A percentile compares a stretch with the other conserved stretches of the same genome.
Evolutionary conservation across 1,140 invertebrate genomes (phyloP).

Genomic region (Drosophila tropicalis): DNA sequence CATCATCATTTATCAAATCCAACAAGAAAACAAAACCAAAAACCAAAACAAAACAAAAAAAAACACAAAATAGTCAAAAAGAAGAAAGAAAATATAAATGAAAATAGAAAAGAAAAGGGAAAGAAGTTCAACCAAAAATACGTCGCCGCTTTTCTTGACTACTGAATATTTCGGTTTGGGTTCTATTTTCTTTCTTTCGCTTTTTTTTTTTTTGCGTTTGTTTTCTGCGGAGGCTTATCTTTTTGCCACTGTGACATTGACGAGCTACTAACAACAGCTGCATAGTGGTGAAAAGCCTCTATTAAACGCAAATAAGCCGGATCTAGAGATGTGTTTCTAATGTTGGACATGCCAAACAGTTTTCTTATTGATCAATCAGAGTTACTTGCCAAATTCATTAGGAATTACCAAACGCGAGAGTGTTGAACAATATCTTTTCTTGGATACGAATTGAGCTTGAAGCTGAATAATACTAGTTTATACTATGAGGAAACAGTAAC

Average conservation of each 20-base stretch:
- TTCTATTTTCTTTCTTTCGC: neutral
- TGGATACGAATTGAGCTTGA: no score
- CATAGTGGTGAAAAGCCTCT: conserved; percentile 13
- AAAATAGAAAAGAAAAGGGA: conserved; percentile 12
- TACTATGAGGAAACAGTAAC: no score
- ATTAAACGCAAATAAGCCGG: no score
- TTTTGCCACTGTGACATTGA: conserved; percentile 20
- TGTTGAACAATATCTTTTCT: no score
- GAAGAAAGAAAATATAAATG: conserved; percentile 10
- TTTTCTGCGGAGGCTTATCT: conserved; percentile 21
- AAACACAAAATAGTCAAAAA: conserved; percentile 27
- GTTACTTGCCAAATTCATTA: no score
- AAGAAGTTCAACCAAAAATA: conserved; percentile 27
- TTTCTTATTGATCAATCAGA: no score
- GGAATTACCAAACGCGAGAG: no score
- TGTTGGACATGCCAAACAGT: no score
- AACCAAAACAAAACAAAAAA: no score
- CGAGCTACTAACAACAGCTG: conserved; percentile 14
- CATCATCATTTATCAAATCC: conserved; percentile 76
- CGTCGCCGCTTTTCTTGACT: conserved; percentile 49
- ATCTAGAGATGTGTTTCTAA: no score
- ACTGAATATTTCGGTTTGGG: conserved; percentile 6
- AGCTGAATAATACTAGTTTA: no score
- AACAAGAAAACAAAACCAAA: conserved; percentile 46
- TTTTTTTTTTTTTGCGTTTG: neutral